Evolutionary conservation across 2,888 invertebrate genomes (phyloP).

Genomic region (Yponomeuta evonymella): DNA sequence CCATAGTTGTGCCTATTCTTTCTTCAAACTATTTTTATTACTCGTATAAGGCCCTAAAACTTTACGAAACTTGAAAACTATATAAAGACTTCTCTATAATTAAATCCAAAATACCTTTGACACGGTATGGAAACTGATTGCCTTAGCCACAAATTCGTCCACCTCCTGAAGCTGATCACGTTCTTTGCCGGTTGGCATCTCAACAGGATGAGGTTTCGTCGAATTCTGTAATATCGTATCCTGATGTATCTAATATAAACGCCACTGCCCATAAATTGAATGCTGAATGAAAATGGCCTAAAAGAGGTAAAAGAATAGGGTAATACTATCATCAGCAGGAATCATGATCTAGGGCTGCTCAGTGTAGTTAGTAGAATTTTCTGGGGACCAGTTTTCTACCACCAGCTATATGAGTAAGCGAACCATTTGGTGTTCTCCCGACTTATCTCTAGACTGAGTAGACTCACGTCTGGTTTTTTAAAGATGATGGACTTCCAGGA

Average conservation of each 20-base stretch:
- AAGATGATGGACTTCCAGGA: conserved; percentile 59
- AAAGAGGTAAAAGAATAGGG: no score
- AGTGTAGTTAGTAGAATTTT: not conserved
- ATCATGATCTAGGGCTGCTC: not conserved
- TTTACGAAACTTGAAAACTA: no score
- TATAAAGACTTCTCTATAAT: no score
- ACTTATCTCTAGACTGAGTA: not conserved
- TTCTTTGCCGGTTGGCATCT: conserved; percentile 38
- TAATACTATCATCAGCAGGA: no score
- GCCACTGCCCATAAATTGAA: no score
- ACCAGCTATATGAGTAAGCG: not conserved
- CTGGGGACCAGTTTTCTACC: not conserved
- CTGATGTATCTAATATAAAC: no score
- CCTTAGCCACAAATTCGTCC: conserved; percentile 56
- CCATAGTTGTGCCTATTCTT: not conserved
- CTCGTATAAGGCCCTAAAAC: no score
- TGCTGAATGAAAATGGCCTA: no score
- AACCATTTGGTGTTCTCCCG: not conserved
- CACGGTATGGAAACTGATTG: conserved; percentile 52
- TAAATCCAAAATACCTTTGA: conserved; percentile 39
- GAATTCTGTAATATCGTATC: conserved; percentile 33
- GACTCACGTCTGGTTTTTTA: conserved; percentile 41
- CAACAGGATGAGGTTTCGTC: conserved; percentile 33
- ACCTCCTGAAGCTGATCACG: conserved; percentile 52
- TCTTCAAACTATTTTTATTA: no score